Conservation (phyloP, 2,797 vertebrate species). For the Cynodonichthys magdalenae region DNA sequence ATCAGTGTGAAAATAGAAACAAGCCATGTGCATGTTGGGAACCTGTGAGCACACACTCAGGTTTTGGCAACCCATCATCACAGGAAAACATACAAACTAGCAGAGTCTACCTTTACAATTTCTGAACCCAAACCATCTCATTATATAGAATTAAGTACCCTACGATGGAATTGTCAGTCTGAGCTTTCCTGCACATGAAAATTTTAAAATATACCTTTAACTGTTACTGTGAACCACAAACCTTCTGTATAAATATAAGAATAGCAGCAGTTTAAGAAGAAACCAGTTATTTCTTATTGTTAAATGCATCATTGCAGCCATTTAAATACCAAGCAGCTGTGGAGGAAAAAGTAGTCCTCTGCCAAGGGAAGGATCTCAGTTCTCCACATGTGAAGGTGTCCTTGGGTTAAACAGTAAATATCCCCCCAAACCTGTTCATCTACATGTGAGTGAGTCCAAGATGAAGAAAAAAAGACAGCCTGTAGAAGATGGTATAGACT, state of each 20-base stretch:
- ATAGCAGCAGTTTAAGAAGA: slow-evolving; percentile 4
- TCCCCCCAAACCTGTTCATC: no score
- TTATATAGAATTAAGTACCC: no score
- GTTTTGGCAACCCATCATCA: no score
- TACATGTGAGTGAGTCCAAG: no score
- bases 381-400: background rate
- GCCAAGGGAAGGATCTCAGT: no score
- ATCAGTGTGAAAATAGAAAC: no score
- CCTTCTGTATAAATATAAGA: slow-evolving; percentile 2
- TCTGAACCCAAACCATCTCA: no score
- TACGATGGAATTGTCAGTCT: no score
- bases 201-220: background rate
- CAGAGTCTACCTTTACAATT: no score
- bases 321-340: background rate
- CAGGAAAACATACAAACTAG: no score
- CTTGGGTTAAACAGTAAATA: background rate
- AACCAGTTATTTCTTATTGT: slow-evolving; percentile 19
- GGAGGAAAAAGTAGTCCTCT: background rate
- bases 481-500: background rate
- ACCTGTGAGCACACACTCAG: no score
- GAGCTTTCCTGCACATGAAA: background rate
- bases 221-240: background rate
- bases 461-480: background rate
- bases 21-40: no score
- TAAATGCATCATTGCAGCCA: background rate